These are phyloP conservation scores for Peromyscus leucopus DNA, from an alignment of 2,113 vertebrate species.

Conservation along the genomic window DNA sequence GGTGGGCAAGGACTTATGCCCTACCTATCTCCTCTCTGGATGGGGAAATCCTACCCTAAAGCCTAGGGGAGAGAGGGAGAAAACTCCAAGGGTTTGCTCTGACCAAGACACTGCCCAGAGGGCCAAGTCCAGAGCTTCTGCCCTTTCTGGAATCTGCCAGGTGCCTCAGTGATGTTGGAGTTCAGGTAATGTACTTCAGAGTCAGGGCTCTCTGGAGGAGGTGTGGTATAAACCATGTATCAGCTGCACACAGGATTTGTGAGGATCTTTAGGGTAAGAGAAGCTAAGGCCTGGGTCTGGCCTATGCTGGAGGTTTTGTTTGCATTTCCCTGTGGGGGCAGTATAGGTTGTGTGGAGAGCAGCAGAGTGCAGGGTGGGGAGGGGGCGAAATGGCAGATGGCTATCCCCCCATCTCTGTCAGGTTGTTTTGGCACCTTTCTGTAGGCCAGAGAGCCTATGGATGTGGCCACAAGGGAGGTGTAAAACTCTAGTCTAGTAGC, in stretches of 20 bases:
- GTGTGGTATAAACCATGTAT: not conserved
- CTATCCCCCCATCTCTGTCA: not conserved
- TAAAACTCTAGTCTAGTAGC: not conserved
- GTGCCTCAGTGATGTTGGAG: fast-evolving
- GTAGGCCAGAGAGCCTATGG: not conserved
- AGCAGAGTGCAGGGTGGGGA: not conserved
- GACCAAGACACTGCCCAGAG: not conserved
- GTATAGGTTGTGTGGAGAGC: not conserved
- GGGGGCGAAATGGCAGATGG: too few relatives aligned
- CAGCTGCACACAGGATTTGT: not conserved
- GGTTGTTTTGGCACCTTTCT: fast-evolving
- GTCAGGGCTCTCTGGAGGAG: not conserved
- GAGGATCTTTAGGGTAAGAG: not conserved
- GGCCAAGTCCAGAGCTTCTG: not conserved
- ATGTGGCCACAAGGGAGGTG: not conserved
- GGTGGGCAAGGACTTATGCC: not conserved
- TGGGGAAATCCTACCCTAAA: not conserved
- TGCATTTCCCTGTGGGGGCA: not conserved
- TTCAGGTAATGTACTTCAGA: not conserved
- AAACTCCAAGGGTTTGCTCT: not conserved
- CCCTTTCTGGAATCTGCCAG: not conserved
- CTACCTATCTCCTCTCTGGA: not conserved
- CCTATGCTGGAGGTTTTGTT: not conserved
- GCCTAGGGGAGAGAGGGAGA: too few relatives aligned
- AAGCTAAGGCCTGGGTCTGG: too few relatives aligned